Conservation (phyloP, 1,140 invertebrate species). For the Drosophila pandora region DNA sequence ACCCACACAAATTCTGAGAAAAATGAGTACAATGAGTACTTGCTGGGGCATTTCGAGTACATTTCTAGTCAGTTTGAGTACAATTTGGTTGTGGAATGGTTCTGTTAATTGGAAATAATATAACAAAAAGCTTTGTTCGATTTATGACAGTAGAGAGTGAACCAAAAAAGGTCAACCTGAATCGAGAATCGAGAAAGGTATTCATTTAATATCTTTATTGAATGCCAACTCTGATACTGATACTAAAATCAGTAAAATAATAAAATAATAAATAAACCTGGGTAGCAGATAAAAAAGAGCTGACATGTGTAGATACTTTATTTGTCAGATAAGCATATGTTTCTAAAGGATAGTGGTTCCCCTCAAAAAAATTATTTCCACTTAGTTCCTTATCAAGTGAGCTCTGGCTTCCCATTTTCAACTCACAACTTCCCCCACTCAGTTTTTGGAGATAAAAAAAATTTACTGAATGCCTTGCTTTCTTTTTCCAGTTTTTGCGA, state of each 20-base stretch:
- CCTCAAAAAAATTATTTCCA: too few species aligned
- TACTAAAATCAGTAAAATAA: too few species aligned
- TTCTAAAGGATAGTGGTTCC: too few species aligned
- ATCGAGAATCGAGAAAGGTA: neutral
- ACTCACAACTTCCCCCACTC: conserved; percentile 6
- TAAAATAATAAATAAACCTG: too few species aligned
- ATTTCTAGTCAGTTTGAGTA: neutral
- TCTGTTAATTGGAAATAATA: neutral
- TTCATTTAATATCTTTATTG: neutral
- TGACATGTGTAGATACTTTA: too few species aligned
- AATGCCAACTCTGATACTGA: too few species aligned
- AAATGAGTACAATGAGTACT: too few species aligned
- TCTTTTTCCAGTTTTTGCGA: neutral
- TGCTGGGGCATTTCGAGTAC: too few species aligned
- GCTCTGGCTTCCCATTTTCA: neutral
- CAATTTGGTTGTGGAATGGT: neutral
- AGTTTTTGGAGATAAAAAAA: conserved; percentile 1
- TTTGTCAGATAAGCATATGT: too few species aligned
- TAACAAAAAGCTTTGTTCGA: neutral
- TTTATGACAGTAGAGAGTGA: neutral
- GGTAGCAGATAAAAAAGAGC: too few species aligned
- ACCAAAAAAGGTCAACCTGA: neutral
- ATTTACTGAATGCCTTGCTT: conserved; percentile 5
- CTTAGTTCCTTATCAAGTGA: neutral
- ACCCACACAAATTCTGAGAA: too few species aligned